Percentiles rank a stretch among this genome's conserved stretches.
phyloP scores from a whole-genome alignment of 2,797 vertebrate genomes.

The Novumbra hubbsi region DNA sequence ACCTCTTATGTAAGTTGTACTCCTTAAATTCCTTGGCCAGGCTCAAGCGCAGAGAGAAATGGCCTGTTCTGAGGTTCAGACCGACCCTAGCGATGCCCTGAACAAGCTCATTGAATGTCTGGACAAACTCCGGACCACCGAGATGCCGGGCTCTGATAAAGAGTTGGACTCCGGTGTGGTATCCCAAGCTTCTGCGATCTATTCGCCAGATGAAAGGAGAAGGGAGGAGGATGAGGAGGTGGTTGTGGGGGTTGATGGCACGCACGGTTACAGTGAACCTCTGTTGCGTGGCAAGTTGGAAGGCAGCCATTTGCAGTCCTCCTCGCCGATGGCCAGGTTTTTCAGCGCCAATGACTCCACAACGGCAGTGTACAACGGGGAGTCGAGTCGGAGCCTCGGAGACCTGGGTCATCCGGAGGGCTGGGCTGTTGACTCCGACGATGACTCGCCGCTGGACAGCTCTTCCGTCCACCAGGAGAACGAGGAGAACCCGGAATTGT shows the following conservation, averaged over 20 bases:
- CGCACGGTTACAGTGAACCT: not conserved
- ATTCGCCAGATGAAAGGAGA: constrained; percentile 49
- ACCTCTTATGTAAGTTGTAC: no score
- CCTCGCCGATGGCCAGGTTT: constrained; percentile 2
- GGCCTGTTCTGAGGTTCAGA: constrained; percentile 69
- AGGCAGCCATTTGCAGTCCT: constrained; percentile 27
- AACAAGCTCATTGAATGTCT: constrained; percentile 73
- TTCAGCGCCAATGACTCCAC: constrained; percentile 42
- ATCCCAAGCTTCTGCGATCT: constrained; percentile 64
- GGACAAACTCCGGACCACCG: constrained; percentile 62
- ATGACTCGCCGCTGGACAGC: constrained; percentile 63
- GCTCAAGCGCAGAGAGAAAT: constrained; percentile 53
- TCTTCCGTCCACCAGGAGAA: constrained; percentile 66
- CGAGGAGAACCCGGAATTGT: constrained; percentile 43
- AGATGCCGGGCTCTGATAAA: constrained; percentile 31
- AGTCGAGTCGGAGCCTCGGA: constrained; percentile 47
- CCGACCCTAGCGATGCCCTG: constrained; percentile 72
- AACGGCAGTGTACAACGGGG: constrained; percentile 28
- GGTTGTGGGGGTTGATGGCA: not conserved
- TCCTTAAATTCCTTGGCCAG: constrained; percentile 8
- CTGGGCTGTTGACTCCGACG: constrained; percentile 56
- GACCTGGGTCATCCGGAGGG: constrained; percentile 40
- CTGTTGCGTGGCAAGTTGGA: constrained; percentile 1
- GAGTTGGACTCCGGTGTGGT: constrained; percentile 69
- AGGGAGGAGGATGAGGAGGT: constrained; percentile 45